Evolutionary conservation across 2,113 vertebrate species (phyloP).

Genomic region (Takifugu flavidus): DNA sequence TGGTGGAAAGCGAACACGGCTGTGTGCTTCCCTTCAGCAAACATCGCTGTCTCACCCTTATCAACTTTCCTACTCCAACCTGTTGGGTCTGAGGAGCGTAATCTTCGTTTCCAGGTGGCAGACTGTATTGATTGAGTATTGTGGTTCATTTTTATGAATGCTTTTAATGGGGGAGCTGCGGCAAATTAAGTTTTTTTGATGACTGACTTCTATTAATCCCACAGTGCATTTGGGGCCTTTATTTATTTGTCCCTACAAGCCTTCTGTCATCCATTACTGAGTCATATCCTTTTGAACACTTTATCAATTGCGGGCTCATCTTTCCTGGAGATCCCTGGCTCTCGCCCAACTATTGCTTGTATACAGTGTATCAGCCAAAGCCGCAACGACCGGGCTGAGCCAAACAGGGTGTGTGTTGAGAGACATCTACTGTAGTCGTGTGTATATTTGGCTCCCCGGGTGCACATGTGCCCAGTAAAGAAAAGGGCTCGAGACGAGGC

Average conservation of each 20-base stretch:
- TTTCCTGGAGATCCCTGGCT: conserved; percentile 54
- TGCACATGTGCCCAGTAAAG: conserved; percentile 12
- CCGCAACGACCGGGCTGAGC: conserved; percentile 16
- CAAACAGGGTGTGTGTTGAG: neutral
- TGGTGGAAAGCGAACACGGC: conserved; percentile 41
- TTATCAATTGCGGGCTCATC: conserved; percentile 51
- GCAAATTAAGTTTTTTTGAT: conserved; percentile 46
- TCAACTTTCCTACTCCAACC: conserved; percentile 23
- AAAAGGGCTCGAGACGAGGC: conserved; percentile 27
- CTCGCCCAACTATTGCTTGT: conserved; percentile 23
- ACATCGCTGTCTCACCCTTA: conserved; percentile 17
- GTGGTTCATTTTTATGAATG: conserved; percentile 46
- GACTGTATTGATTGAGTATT: conserved; percentile 50
- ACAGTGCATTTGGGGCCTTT: conserved; percentile 28
- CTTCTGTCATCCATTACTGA: conserved; percentile 47
- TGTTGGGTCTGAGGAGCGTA: conserved; percentile 27
- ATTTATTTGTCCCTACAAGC: conserved; percentile 50
- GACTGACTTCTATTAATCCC: conserved; percentile 47
- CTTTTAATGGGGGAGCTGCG: conserved; percentile 40
- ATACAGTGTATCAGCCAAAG: conserved; percentile 33
- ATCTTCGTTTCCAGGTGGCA: neutral
- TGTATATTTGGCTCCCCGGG: conserved; percentile 10
- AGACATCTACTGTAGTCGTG: neutral
- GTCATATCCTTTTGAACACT: conserved; percentile 51
- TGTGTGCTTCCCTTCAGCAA: no score